Base-by-base conservation (phyloP, 1,140 invertebrate genomes). In the Papilio dardanus region DNA sequence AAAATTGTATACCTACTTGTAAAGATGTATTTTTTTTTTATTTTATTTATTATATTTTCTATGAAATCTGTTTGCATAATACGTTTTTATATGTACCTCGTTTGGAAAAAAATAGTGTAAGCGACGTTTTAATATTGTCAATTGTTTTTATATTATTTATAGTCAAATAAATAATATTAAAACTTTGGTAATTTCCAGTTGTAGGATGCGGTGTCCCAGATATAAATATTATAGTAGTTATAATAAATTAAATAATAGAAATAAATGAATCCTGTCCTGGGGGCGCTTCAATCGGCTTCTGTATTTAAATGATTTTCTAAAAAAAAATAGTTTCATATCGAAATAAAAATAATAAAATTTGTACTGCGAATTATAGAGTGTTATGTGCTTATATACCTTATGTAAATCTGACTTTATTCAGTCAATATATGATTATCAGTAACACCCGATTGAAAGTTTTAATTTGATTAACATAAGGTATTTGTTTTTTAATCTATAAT, bases 61-160 rank as follows among this genome's bases (percentile, higher is more conserved):
- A 30, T 28, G 24, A 28, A 62, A 62, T 28, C 28, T 62, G 46
- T 50, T 50, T 19, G 21, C 28, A 62, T 62, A n/a, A 31, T 31
- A 31, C 10, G 4, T 65, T 65, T 65, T 14, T 31, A 30, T 4
- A 31, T 65, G 12, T 33, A 14, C 24, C 62, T 66, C 31, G 66
- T 35, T 28, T 68, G 66, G 66, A 68, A n/a, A n/a, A n/a, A 68
- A 33, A 21, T 68, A 68, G 33, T 33, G n/a, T 68, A 68, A 68
- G 31, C 6, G 14, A 68, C 7, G 10, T 37, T 6, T n/a, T 66
- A 66, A 46, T 46, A 46, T n/a, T n/a, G 42, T 24, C 1, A 54
- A 54, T 54, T 54, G 50, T 24, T 54, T 54, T 7, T 54, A 54
- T 21, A 12, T 24, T 54, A 8, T 54, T 54, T 54, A 24, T 54